A percentile compares a stretch with the other conserved stretches of the same genome.
Evolutionary conservation across 2,888 invertebrate genomes (phyloP).

Genomic region (Steromphala cineraria): DNA sequence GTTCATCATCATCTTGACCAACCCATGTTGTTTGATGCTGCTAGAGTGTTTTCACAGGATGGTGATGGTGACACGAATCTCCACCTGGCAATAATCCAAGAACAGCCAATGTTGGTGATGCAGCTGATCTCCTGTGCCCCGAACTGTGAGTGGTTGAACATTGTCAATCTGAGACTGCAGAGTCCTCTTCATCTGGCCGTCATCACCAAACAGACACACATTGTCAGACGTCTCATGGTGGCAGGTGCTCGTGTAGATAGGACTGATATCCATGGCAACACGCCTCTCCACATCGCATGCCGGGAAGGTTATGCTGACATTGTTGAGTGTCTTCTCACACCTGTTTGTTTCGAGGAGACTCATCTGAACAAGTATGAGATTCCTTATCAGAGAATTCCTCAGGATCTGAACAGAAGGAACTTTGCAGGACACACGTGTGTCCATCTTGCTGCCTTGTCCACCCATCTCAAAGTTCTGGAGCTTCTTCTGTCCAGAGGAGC

Average conservation of each 20-base stretch:
- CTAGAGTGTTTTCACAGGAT: constrained; percentile 77
- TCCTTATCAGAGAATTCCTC: constrained; percentile 77
- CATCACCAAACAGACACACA: constrained; percentile 83
- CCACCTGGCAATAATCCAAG: constrained; percentile 89
- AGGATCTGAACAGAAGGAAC: constrained; percentile 87
- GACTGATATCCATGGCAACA: constrained; percentile 87
- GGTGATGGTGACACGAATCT: constrained; percentile 81
- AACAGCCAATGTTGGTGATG: constrained; percentile 83
- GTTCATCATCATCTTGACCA: too few relatives aligned
- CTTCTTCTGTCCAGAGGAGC: constrained; percentile 11
- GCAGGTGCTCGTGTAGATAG: constrained; percentile 84
- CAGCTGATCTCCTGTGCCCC: constrained; percentile 81
- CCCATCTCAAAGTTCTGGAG: not conserved
- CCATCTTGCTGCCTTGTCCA: not conserved
- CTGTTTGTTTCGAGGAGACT: constrained; percentile 59
- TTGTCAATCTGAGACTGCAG: constrained; percentile 85
- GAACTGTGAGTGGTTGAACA: constrained; percentile 85
- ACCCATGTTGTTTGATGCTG: constrained; percentile 27
- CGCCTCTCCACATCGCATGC: constrained; percentile 90
- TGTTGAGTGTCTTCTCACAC: constrained; percentile 83
- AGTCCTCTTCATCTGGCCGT: constrained; percentile 91
- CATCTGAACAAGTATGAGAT: constrained; percentile 74
- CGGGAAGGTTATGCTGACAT: constrained; percentile 83
- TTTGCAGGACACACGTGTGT: constrained; percentile 82
- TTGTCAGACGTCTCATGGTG: constrained; percentile 86